phyloP scores from a whole-genome alignment of 2,113 vertebrate species.

The Scophthalmus maximus region DNA sequence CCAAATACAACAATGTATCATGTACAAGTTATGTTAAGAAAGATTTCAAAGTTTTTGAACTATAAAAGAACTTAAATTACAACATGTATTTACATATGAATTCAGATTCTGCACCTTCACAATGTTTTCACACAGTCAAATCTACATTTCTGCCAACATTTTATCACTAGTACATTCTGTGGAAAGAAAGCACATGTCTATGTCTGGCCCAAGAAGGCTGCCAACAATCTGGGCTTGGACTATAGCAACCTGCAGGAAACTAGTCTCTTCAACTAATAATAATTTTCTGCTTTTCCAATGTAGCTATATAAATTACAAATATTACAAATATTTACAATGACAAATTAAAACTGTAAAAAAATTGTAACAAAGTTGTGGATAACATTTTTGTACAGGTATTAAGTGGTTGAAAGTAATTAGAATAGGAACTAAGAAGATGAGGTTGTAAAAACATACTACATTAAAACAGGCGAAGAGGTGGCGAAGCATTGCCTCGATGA shows the following conservation, averaged over 20 bases:
- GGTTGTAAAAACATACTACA: constrained; percentile 43
- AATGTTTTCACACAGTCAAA: constrained; percentile 60
- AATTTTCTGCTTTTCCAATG: constrained; percentile 58
- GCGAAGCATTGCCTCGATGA: constrained; percentile 41
- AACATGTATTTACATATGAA: constrained; percentile 82
- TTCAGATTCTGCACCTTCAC: constrained; percentile 60
- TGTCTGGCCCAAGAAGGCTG: constrained; percentile 47
- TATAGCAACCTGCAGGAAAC: constrained; percentile 55
- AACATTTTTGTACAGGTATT: constrained; percentile 45
- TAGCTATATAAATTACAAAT: constrained; percentile 77
- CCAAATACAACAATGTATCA: constrained; percentile 79
- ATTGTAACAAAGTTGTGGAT: constrained; percentile 41
- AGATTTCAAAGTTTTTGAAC: constrained; percentile 73
- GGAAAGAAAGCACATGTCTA: constrained; percentile 61
- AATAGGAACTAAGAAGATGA: constrained; percentile 13
- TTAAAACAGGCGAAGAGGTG: constrained; percentile 34
- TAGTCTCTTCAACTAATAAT: constrained; percentile 47
- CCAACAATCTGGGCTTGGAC: constrained; percentile 24
- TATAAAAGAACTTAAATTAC: constrained; percentile 82
- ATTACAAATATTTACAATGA: constrained; percentile 78
- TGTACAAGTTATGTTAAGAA: constrained; percentile 83
- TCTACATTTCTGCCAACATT: constrained; percentile 60
- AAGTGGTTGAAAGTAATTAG: constrained; percentile 41
- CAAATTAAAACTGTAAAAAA: constrained; percentile 56
- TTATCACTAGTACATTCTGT: constrained; percentile 66